Base-by-base conservation (phyloP, 2,888 invertebrate species). In the Choristoneura rosaceana region DNA sequence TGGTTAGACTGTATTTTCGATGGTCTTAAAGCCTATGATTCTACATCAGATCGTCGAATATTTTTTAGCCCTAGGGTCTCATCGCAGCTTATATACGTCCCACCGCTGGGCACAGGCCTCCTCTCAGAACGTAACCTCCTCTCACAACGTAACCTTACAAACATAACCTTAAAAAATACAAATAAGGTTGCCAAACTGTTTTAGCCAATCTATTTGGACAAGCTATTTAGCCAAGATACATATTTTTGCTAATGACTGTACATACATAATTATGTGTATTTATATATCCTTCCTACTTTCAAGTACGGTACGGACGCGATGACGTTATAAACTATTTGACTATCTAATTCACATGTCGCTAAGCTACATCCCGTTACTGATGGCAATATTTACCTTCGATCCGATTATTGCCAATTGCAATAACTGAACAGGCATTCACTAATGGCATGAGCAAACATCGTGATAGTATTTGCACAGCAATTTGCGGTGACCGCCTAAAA, bases 391-490 rank as follows among this genome's bases (percentile, higher is more conserved):
- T 60, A 38, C 43, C 69, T 10, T 60, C 25, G 63, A 55, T 61
- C 55, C 61, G 52, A 59, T 69, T 66, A 66, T 69, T 62, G 69
- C 74, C 78, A 76, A 79, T 74, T 74, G 76, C 74, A 79, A 78
- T 80, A 75, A 80, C 75, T 78, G 76, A 77, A 75, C 79, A 25
- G 63, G 74, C 74, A 58, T 73, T 70, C 77, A 75, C 77, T 70
- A 74, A 74, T 70, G 58, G 63, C 64, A 9, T 67, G 50, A 58
- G 71, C 73, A 76, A 74, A 76, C 74, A 81, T 78, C 76, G 79
- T 82, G 77, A 80, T 80, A 76, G 62, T 86, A 84, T 87, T 86
- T 85, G 81, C 82, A 80, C 76, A 79, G 81, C 80, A 82, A 84
- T 86, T 84, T 73, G 79, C 83, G 76, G 74, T 69, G 50, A 70